A percentile compares a stretch with the other conserved stretches of the same genome.
Evolutionary conservation across 2,888 invertebrate species (phyloP).

Genomic region (Plemyria rubiginata): DNA sequence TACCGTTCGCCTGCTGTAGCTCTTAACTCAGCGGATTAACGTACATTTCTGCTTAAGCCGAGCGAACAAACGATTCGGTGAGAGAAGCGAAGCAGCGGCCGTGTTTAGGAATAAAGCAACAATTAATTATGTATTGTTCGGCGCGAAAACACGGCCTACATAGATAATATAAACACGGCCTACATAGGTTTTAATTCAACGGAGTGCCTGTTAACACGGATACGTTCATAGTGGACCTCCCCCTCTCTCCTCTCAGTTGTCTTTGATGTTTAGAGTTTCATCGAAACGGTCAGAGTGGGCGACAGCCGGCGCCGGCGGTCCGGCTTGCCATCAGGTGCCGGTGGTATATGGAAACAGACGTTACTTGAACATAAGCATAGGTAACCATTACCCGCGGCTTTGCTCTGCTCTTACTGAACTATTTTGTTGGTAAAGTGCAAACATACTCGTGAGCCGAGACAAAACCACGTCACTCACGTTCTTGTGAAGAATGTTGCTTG

Average conservation of each 20-base stretch:
- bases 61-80: neutral
- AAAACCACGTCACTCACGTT: too few relatives aligned
- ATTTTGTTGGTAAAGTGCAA: too few relatives aligned
- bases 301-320: too few relatives aligned
- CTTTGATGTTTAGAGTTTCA: slow-evolving; percentile 6
- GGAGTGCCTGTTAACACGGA: slow-evolving; percentile 24
- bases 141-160: slow-evolving; percentile 32
- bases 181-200: slow-evolving; percentile 30
- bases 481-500: too few relatives aligned
- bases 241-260: neutral
- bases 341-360: too few relatives aligned
- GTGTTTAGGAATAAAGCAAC: slow-evolving; percentile 40
- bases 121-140: slow-evolving; percentile 41
- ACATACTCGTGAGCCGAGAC: too few relatives aligned
- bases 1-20: neutral
- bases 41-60: neutral
- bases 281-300: too few relatives aligned
- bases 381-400: too few relatives aligned
- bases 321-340: too few relatives aligned
- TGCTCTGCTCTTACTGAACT: too few relatives aligned
- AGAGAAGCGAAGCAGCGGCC: slow-evolving; percentile 26
- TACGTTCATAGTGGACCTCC: neutral
- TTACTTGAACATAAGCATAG: too few relatives aligned
- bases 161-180: slow-evolving; percentile 35
- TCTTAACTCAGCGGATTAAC: slow-evolving; percentile 5